Base-by-base conservation (phyloP, 30 jellyfish, hydroid and myxozoan species). In the Turritopsis rubra region DNA sequence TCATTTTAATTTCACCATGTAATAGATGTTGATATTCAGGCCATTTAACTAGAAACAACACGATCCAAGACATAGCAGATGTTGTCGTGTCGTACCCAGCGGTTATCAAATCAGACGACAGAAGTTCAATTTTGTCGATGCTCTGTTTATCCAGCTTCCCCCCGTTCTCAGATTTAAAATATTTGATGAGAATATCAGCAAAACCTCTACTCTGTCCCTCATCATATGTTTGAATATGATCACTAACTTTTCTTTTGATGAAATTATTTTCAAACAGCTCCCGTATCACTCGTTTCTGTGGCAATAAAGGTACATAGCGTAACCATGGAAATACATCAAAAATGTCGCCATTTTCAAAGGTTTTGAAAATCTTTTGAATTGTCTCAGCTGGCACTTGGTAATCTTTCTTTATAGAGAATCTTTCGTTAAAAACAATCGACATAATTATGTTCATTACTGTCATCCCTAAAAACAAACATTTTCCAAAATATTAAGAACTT, bases 31-130 rank as follows among this genome's bases (percentile, higher is more conserved):
- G 97, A 66, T 54, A 88, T 0, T 66, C 82, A 0, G 94, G 94
- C 71, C 75, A 53, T n/a, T 86, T 80, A 29, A 84, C 81, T 22
- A 85, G 31, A 25, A 54, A 79, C 17, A 85, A 71, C 29, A 76
- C 19, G 16, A 76, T 26, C 97, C 97, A 90, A 30, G 86, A 72
- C 21, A 90, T 53, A 1, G 95, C 18, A 29, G 90, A 85, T n/a
- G 92, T 65, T 60, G 97, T 85, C 31, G 97, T 81, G 76, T 90
- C 97, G 26, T 83, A 75, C 5, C 95, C 97, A 52, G 97, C 97
- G 4, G 86, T 75, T 41, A 90, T 76, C 19, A 87, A 86, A 52
- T 85, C 95, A 23, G 68, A 82, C 1, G 86, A 60, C 20, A 85
- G 54, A 86, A 85, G 79, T 29, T 81, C 89, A 16, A 85, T 25